Base-by-base conservation (phyloP, 2,113 vertebrate genomes). In the Strix aluco region DNA sequence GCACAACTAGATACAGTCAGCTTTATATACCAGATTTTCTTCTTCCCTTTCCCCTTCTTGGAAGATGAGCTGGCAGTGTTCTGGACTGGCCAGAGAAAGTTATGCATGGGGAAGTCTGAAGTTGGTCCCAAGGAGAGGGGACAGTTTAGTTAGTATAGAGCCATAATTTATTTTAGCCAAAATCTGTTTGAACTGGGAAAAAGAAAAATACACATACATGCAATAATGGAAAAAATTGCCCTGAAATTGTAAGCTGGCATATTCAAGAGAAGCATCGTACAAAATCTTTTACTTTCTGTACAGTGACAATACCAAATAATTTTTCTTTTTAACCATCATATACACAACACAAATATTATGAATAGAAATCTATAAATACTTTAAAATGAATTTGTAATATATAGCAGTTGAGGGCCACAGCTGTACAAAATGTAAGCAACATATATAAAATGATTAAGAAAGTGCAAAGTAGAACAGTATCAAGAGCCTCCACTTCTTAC, bases 391-490 rank as follows among this genome's bases (percentile, higher is more conserved):
- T 94, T 91, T 90, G 87, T 52, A 94, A 88, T 97, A 96, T 83
- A 90, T 96, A 97, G 97, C 96, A 97, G 94, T 97, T 91, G 94
- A 97, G 97, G 92, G 92, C 92, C 96, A 98, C 97, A 96, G 94
- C 96, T 97, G 92, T 98, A 98, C 97, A 98, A 98, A 96, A 98
- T 93, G 92, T 96, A 98, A 97, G 98, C 97, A 97, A 98, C 78
- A 97, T 88, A 96, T 97, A 98, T 94, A 97, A 94, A 98, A 97
- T 5, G 5, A 96, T 92, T 96, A 96, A 96, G 96, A 98, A 98
- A 98, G 98, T 98, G 98, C 98, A 97, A 98, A 98, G 97, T 97
- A 97, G 96, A 98, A 98, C 97, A 97, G 97, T 98, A 97, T 98
- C 95, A 87, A 97, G 95, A 97, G 90, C 87, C 82, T 98, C 92